phyloP scores from a whole-genome alignment of 2,888 invertebrate species.

The Agonopterix subpropinquella region DNA sequence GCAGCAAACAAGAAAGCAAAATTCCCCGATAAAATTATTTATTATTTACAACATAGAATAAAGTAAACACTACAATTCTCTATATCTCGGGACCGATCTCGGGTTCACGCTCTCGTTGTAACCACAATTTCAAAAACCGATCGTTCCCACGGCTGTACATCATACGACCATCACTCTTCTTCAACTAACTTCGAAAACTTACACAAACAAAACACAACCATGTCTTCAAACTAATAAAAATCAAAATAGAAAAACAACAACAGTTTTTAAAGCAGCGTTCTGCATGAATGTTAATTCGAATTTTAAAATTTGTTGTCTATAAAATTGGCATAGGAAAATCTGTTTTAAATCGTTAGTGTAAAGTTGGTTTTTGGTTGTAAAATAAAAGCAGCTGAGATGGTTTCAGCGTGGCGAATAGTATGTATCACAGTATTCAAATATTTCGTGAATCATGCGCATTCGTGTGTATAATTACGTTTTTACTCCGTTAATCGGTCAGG shows the following conservation, averaged over 20 bases:
- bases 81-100: constrained; percentile 49
- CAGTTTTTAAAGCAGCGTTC: constrained; percentile 33
- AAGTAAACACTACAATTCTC: constrained; percentile 20
- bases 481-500: constrained; percentile 50
- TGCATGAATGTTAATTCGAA: constrained; percentile 34
- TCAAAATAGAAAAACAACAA: constrained; percentile 5
- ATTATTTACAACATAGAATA: constrained; percentile 17
- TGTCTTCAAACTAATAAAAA: constrained; percentile 13
- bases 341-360: constrained; percentile 6
- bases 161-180: constrained; percentile 47
- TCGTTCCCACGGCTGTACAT: constrained; percentile 63
- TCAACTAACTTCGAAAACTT: constrained; percentile 20
- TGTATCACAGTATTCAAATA: constrained; percentile 53
- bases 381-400: constrained; percentile 20
- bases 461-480: constrained; percentile 63
- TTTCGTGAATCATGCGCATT: constrained; percentile 63
- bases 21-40: no score
- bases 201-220: constrained; percentile 23
- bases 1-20: background rate
- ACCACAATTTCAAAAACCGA: constrained; percentile 46
- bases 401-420: constrained; percentile 42
- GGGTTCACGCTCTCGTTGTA: constrained; percentile 45
- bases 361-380: constrained; percentile 15
- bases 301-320: constrained; percentile 26
- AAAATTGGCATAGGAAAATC: constrained; percentile 7